phyloP scores from a whole-genome alignment of 2,797 vertebrate genomes.

The Squalus acanthias region DNA sequence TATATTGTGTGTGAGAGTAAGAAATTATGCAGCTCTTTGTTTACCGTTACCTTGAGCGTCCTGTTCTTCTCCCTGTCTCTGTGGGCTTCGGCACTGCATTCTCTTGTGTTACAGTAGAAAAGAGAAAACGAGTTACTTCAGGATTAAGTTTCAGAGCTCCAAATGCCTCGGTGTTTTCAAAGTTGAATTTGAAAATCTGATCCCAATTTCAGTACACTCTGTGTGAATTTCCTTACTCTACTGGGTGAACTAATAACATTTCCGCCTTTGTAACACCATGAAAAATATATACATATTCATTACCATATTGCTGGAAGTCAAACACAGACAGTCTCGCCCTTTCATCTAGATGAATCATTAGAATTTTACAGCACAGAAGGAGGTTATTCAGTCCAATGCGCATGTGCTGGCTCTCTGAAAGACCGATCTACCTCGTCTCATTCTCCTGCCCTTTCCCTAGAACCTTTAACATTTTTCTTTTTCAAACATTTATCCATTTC shows the following conservation, averaged over 20 bases:
- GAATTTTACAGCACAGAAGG: neutral
- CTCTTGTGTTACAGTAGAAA: neutral
- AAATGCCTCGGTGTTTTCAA: slow-evolving; percentile 5
- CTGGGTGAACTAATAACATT: neutral
- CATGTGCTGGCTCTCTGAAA: neutral
- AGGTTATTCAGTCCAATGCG: neutral
- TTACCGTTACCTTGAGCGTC: neutral
- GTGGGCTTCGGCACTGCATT: neutral
- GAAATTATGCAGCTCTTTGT: neutral
- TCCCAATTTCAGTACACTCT: neutral
- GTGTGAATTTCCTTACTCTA: neutral
- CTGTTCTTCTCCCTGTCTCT: neutral
- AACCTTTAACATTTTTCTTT: neutral
- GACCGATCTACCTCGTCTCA: neutral
- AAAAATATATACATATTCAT: neutral
- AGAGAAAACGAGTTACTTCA: slow-evolving; percentile 1
- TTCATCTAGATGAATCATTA: neutral
- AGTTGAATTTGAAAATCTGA: slow-evolving; percentile 25
- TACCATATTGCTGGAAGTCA: neutral
- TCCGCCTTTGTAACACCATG: neutral
- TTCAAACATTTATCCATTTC: neutral
- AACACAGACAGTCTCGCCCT: neutral
- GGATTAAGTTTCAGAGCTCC: slow-evolving; percentile 15
- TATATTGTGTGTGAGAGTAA: neutral
- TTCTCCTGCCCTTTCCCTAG: neutral